A percentile compares a stretch with the other conserved stretches of the same genome.
Evolutionary conservation across 1,140 invertebrate species (phyloP).

Genomic region (Cardiocondyla obscurior): DNA sequence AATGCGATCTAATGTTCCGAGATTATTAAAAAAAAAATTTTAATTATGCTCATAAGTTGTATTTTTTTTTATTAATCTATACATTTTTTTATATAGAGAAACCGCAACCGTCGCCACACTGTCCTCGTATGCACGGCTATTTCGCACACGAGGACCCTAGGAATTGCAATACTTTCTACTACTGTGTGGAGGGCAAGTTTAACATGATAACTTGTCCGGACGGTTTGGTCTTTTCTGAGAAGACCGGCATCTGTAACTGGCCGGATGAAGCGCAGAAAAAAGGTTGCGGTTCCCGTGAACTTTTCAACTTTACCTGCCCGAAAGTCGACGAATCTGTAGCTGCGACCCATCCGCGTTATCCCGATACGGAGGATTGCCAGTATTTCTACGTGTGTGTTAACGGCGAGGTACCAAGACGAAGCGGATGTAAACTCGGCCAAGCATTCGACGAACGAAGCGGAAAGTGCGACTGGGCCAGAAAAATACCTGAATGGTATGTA

Average conservation of each 20-base stretch:
- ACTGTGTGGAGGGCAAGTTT: conserved; percentile 94
- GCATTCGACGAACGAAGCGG: conserved; percentile 94
- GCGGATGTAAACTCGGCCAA: conserved; percentile 94
- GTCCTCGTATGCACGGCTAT: conserved; percentile 93
- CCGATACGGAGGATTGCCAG: conserved; percentile 95
- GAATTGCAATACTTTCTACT: conserved; percentile 95
- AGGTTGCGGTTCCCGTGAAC: conserved; percentile 92
- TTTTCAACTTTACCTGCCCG: conserved; percentile 94
- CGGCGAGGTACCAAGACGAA: conserved; percentile 91
- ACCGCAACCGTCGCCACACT: conserved; percentile 89
- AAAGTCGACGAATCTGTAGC: conserved; percentile 89
- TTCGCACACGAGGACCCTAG: conserved; percentile 92
- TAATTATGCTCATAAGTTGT: too few relatives aligned
- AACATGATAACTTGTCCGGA: conserved; percentile 95
- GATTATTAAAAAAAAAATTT: neutral
- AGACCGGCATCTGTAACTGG: conserved; percentile 95
- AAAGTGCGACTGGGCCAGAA: conserved; percentile 94
- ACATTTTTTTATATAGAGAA: conserved; percentile 85
- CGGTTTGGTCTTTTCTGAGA: conserved; percentile 94
- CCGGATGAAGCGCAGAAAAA: conserved; percentile 94
- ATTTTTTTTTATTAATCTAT: neutral
- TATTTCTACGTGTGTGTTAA: conserved; percentile 97
- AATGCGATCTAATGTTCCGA: neutral
- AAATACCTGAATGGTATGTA: conserved; percentile 94
- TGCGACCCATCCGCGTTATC: conserved; percentile 92